Evolutionary conservation across 1,140 invertebrate genomes (phyloP).

Genomic region (Procambarus clarkii): DNA sequence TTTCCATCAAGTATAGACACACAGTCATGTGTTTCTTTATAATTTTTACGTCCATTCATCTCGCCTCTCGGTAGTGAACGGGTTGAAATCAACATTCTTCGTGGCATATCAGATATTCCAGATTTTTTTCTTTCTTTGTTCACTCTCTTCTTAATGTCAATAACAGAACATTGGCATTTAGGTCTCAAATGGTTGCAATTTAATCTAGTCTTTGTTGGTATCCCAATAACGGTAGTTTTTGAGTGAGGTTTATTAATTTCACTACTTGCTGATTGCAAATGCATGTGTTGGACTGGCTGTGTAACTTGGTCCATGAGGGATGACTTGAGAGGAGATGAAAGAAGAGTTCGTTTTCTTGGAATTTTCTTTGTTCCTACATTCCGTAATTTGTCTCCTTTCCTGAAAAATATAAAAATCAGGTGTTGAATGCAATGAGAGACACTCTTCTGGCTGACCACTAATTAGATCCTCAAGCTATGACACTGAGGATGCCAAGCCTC

Average conservation of each 20-base stretch:
- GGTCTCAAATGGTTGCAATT: conserved; percentile 51
- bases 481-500: no score
- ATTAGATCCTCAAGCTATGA: no score
- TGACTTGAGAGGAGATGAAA: background rate
- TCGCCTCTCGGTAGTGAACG: conserved; percentile 24
- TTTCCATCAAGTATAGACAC: conserved; percentile 34
- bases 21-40: background rate
- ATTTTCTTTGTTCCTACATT: background rate
- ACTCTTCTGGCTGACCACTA: no score
- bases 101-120: background rate
- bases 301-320: background rate
- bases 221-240: conserved; percentile 42
- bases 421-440: background rate
- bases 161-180: conserved; percentile 33
- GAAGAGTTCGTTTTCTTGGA: background rate
- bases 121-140: background rate
- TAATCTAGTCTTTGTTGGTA: conserved; percentile 29
- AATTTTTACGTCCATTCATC: conserved; percentile 42
- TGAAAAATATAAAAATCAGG: conserved; percentile 8
- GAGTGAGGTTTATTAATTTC: conserved; percentile 22
- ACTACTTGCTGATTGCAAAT: background rate
- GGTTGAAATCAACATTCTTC: conserved; percentile 15
- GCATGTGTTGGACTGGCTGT: background rate
- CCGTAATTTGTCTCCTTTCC: conserved; percentile 27
- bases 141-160: conserved; percentile 1